Evolutionary conservation across 2,113 vertebrate genomes (phyloP).

Genomic region (Paramormyrops kingsleyae): DNA sequence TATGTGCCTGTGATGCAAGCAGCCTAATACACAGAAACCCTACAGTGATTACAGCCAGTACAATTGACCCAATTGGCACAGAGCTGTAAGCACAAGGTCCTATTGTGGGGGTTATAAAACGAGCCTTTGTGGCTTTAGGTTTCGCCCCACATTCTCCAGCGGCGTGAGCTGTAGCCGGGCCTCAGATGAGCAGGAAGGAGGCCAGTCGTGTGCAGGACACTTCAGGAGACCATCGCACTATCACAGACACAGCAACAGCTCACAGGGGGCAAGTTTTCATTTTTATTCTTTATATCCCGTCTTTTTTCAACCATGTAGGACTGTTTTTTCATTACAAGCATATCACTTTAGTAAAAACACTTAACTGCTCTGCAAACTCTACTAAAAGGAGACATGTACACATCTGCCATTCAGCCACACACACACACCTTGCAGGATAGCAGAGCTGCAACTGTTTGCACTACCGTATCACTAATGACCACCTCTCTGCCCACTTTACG

Average conservation of each 20-base stretch:
- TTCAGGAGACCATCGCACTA: neutral
- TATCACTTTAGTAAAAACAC: neutral
- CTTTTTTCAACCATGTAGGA: neutral
- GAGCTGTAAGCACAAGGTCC: slow-evolving; percentile 8
- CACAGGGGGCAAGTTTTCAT: neutral
- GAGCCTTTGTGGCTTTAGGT: slow-evolving; percentile 6
- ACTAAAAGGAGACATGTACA: neutral
- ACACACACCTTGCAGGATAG: neutral
- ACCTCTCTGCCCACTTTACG: neutral
- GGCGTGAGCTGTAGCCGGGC: neutral
- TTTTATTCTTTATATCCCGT: neutral
- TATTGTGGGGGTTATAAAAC: slow-evolving; percentile 18
- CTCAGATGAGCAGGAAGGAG: neutral
- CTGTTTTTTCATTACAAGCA: neutral
- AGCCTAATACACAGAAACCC: neutral
- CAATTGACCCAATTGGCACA: slow-evolving; percentile 19
- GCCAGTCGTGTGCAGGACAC: neutral
- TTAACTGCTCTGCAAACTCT: neutral
- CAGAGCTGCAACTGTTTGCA: neutral
- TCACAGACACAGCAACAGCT: neutral
- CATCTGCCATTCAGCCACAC: neutral
- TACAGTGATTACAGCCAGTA: slow-evolving; percentile 13
- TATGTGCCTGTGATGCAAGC: neutral
- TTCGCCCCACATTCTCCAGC: slow-evolving; percentile 21
- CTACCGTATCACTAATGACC: neutral